phyloP scores from a whole-genome alignment of 2,113 vertebrate species.

The Salvelinus sp. region DNA sequence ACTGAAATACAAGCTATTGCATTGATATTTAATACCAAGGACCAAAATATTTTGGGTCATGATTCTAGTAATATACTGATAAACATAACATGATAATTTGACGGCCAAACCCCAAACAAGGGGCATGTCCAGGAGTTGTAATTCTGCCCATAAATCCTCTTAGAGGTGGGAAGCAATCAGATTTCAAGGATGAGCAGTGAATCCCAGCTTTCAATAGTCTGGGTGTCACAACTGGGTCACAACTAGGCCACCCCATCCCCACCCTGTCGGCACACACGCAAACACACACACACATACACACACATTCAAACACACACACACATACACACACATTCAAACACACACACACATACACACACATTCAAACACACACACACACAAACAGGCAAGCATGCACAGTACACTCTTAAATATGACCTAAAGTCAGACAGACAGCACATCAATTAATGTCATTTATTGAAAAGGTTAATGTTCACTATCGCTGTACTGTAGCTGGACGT shows the following conservation, averaged over 20 bases:
- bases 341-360: too few relatives aligned
- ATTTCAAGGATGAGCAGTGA: slow-evolving; percentile 17
- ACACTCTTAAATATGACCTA: slow-evolving; percentile 24
- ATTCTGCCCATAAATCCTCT: background rate
- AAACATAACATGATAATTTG: too few relatives aligned
- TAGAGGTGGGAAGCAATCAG: slow-evolving; percentile 34
- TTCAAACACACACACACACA: too few relatives aligned
- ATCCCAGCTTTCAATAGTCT: slow-evolving; percentile 22
- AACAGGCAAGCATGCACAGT: too few relatives aligned
- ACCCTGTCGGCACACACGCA: background rate
- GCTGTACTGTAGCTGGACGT: background rate
- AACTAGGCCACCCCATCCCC: background rate
- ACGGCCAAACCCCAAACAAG: too few relatives aligned
- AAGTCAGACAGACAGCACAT: slow-evolving; percentile 11
- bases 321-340: too few relatives aligned
- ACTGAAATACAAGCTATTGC: background rate
- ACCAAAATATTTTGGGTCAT: too few relatives aligned
- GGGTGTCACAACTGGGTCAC: slow-evolving; percentile 19
- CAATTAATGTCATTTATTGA: background rate
- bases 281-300: too few relatives aligned
- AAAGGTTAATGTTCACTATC: background rate
- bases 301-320: too few relatives aligned
- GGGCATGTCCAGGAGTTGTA: too few relatives aligned
- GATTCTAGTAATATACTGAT: too few relatives aligned
- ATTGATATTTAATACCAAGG: too few relatives aligned